Evolutionary conservation across 2,888 invertebrate species (phyloP).

Genomic region (Drosophila nr. medialis): DNA sequence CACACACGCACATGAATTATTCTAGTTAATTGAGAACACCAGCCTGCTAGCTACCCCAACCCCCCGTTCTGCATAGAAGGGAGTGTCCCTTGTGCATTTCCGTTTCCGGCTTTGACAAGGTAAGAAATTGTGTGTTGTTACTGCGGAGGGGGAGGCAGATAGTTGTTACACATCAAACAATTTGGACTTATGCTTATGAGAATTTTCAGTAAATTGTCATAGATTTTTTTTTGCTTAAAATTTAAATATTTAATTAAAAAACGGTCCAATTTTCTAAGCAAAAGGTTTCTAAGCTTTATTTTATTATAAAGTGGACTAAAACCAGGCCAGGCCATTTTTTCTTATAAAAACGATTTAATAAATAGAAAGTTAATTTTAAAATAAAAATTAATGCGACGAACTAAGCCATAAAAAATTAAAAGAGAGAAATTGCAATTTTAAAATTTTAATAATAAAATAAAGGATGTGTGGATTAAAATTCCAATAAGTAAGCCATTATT

Average conservation of each 20-base stretch:
- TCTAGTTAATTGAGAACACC: conserved; percentile 45
- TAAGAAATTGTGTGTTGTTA: conserved; percentile 1
- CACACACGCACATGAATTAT: conserved; percentile 39
- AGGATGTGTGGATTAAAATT: too few relatives aligned
- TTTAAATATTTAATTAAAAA: background rate
- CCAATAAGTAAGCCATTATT: background rate
- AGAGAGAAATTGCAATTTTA: background rate
- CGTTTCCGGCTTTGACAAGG: conserved; percentile 67
- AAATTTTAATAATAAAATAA: background rate
- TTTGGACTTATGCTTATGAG: background rate
- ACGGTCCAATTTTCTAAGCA: too few relatives aligned
- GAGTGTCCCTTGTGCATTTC: conserved; percentile 56
- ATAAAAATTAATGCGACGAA: background rate
- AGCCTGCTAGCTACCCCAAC: background rate
- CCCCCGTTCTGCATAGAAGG: conserved; percentile 1
- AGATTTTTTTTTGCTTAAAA: background rate
- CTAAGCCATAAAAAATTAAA: background rate
- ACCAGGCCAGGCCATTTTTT: background rate
- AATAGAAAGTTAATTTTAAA: background rate
- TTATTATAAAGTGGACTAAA: background rate
- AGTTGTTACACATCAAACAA: conserved; percentile 1
- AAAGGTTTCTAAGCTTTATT: background rate
- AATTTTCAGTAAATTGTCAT: background rate
- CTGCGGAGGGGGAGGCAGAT: too few relatives aligned
- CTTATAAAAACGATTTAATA: background rate